Conservation (phyloP, 2,113 vertebrate species). For the Uria aalge region DNA sequence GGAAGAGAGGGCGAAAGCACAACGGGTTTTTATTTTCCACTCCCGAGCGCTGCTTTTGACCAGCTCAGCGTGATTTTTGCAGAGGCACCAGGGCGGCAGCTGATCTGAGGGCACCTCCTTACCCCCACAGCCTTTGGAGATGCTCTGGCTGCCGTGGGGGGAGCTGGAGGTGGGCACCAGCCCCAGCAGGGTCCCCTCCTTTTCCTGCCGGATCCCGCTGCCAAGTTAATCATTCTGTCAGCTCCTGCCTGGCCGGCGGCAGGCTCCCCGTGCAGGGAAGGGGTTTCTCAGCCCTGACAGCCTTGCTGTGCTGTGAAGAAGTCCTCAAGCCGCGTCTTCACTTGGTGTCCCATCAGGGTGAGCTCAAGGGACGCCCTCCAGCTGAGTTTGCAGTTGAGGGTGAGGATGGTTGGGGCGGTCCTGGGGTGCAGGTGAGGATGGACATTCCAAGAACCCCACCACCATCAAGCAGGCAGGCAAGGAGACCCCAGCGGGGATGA, state of each 20-base stretch:
- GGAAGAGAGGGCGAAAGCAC: not conserved
- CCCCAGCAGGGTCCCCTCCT: not conserved
- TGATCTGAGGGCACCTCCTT: not conserved
- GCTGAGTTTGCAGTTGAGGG: not conserved
- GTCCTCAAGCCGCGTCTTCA: not conserved
- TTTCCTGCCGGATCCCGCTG: accelerated
- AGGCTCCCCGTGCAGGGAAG: not conserved
- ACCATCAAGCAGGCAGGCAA: not conserved
- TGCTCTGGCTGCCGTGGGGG: not conserved
- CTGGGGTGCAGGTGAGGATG: not conserved
- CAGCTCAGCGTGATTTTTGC: not conserved
- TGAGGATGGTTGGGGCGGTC: not conserved
- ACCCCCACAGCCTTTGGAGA: not conserved
- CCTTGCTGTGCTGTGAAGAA: not conserved
- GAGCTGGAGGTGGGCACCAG: not conserved
- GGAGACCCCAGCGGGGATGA: not conserved
- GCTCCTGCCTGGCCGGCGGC: not conserved
- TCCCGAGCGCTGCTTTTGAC: not conserved
- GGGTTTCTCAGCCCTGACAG: not conserved
- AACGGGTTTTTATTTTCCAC: not conserved
- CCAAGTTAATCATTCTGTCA: not conserved
- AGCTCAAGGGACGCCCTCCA: not conserved
- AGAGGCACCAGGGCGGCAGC: not conserved
- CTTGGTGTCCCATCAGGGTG: not conserved
- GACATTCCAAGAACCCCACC: not conserved